Conservation (phyloP, 2,888 invertebrate genomes). For the Subacronicta megacephala region DNA sequence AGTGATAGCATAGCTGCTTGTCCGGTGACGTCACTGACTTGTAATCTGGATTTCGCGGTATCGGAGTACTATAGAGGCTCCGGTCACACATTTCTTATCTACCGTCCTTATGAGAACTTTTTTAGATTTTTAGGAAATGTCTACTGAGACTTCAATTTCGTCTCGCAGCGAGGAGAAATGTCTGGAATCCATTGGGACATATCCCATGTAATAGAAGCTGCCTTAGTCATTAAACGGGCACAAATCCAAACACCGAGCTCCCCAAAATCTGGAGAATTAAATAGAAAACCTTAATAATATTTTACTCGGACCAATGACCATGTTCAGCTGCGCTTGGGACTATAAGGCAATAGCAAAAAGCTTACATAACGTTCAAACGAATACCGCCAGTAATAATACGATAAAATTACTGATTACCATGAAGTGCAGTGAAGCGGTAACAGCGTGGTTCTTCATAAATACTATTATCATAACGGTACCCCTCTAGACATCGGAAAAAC, state of each 20-base stretch:
- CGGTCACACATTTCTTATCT: slow-evolving; percentile 12
- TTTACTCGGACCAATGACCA: too few relatives aligned
- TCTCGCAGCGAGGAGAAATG: too few relatives aligned
- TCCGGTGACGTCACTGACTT: slow-evolving; percentile 32
- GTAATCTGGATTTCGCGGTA: slow-evolving; percentile 13
- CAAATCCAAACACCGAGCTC: too few relatives aligned
- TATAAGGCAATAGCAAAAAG: slow-evolving; percentile 8
- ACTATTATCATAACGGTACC: slow-evolving; percentile 42
- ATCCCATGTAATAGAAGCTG: too few relatives aligned
- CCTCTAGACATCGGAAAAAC: slow-evolving; percentile 48
- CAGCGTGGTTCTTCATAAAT: slow-evolving; percentile 27
- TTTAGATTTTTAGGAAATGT: too few relatives aligned
- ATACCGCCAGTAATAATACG: slow-evolving; percentile 12
- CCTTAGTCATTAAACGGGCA: too few relatives aligned
- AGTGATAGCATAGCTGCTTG: slow-evolving; percentile 24
- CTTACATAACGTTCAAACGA: slow-evolving; percentile 30
- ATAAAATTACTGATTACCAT: slow-evolving; percentile 4
- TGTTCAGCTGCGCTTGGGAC: too few relatives aligned
- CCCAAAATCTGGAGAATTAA: too few relatives aligned
- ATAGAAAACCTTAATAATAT: too few relatives aligned
- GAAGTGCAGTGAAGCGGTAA: slow-evolving; percentile 35
- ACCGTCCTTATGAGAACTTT: background rate
- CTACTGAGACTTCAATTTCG: too few relatives aligned
- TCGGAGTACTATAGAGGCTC: slow-evolving; percentile 9
- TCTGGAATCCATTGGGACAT: too few relatives aligned